These are phyloP conservation scores for Chloroceryle inda DNA, from an alignment of 2,797 vertebrate genomes.

Conservation along the genomic window DNA sequence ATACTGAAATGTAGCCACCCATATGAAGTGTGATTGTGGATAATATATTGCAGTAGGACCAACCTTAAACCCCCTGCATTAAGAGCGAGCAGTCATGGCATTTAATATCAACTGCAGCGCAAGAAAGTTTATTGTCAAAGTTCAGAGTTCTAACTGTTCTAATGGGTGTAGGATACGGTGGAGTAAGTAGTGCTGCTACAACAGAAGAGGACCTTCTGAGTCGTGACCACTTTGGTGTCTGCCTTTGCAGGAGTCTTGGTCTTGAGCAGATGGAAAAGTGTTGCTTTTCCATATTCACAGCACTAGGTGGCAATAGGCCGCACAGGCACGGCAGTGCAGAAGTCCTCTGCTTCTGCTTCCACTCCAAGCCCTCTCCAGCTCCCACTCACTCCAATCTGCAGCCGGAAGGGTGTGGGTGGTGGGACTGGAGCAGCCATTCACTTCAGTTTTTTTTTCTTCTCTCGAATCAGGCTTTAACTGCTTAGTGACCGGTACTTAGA, in stretches of 20 bases:
- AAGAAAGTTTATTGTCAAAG: neutral
- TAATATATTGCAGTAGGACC: rapidly evolving
- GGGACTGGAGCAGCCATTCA: neutral
- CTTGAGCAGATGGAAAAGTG: neutral
- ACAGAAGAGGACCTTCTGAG: neutral
- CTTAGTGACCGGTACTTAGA: neutral
- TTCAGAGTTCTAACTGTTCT: neutral
- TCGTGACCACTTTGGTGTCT: rapidly evolving
- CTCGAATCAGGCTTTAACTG: neutral
- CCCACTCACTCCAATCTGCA: neutral
- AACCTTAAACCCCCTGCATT: neutral
- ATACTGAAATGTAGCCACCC: neutral
- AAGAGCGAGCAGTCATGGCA: neutral
- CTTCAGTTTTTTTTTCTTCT: neutral
- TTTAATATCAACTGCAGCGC: neutral
- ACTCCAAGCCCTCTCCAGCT: neutral
- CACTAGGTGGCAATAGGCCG: conserved; percentile 33
- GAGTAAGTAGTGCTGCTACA: neutral
- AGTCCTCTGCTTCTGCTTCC: neutral
- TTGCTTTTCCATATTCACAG: neutral
- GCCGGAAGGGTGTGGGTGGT: conserved; percentile 51
- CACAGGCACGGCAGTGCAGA: neutral
- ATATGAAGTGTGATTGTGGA: neutral
- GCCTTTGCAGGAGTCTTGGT: rapidly evolving
- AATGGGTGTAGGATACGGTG: neutral